Percentiles rank a stretch among this genome's conserved stretches.
Evolutionary conservation across 1,140 invertebrate genomes (phyloP).

Genomic region (Lepidurus couesii): DNA sequence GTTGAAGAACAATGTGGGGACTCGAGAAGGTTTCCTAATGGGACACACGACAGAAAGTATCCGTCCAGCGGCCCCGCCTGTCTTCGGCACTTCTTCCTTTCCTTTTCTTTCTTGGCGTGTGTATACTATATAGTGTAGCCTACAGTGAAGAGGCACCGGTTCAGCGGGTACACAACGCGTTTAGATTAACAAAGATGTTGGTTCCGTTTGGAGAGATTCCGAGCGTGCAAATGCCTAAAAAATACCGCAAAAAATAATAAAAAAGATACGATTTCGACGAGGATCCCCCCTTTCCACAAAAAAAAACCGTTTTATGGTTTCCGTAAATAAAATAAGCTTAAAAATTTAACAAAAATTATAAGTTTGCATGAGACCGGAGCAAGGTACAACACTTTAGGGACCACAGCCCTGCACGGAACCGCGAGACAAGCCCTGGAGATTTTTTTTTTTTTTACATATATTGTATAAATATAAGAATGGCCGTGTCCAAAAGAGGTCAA

Average conservation of each 20-base stretch:
- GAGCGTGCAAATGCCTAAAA: not conserved
- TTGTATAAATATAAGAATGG: not conserved
- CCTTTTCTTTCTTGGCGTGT: not conserved
- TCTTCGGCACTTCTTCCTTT: not conserved
- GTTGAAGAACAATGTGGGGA: not conserved
- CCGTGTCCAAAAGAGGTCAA: not conserved
- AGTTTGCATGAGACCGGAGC: not conserved
- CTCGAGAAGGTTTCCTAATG: not conserved
- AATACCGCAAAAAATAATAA: not conserved
- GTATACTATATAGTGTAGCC: not conserved
- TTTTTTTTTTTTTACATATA: not conserved
- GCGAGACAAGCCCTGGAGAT: not conserved
- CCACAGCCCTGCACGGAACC: not conserved
- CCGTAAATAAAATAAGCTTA: not conserved
- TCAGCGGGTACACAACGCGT: not conserved
- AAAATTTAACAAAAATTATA: not conserved
- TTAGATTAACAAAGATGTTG: not conserved
- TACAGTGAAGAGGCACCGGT: not conserved
- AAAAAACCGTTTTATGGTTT: not conserved
- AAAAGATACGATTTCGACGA: not conserved
- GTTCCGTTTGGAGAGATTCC: not conserved
- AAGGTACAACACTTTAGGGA: not conserved
- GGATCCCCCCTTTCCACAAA: not conserved
- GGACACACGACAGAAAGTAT: not conserved
- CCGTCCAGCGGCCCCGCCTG: not conserved